Conservation (phyloP, 2,888 invertebrate genomes). For the Cephus runcator region DNA sequence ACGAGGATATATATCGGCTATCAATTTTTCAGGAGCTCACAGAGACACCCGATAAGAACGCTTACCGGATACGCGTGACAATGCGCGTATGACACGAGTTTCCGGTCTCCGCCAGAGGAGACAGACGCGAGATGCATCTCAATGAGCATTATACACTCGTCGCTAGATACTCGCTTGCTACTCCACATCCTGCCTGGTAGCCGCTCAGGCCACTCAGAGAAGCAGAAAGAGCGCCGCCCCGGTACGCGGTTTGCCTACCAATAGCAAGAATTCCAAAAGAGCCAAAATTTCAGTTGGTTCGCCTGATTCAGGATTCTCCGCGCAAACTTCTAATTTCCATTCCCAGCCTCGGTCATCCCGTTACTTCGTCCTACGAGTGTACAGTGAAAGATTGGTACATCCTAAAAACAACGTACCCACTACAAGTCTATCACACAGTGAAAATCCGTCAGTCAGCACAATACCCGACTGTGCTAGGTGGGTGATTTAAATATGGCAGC, state of each 20-base stretch:
- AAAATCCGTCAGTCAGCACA: background rate
- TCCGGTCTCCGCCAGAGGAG: constrained; percentile 54
- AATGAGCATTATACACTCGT: constrained; percentile 47
- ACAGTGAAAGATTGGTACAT: background rate
- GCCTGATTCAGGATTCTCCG: background rate
- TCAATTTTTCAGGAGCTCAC: constrained; percentile 23
- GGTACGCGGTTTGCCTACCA: background rate
- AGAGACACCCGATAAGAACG: constrained; percentile 35
- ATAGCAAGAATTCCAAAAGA: background rate
- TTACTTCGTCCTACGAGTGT: background rate
- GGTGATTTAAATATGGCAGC: background rate
- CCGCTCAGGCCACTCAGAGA: background rate
- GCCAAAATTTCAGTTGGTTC: background rate
- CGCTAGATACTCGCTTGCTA: constrained; percentile 20
- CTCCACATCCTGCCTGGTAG: constrained; percentile 28
- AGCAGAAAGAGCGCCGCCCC: background rate
- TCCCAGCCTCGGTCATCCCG: background rate
- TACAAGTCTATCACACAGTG: background rate
- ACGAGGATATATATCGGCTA: background rate
- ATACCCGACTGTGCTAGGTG: background rate
- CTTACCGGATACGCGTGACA: constrained; percentile 60
- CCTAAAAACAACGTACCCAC: background rate
- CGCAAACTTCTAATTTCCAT: background rate
- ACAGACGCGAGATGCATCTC: constrained; percentile 61
- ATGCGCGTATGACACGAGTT: constrained; percentile 61